Percentiles rank a stretch among this genome's conserved stretches.
Evolutionary conservation across 2,797 vertebrate species (phyloP).

Genomic region (Phrynocephalus vlangalii): DNA sequence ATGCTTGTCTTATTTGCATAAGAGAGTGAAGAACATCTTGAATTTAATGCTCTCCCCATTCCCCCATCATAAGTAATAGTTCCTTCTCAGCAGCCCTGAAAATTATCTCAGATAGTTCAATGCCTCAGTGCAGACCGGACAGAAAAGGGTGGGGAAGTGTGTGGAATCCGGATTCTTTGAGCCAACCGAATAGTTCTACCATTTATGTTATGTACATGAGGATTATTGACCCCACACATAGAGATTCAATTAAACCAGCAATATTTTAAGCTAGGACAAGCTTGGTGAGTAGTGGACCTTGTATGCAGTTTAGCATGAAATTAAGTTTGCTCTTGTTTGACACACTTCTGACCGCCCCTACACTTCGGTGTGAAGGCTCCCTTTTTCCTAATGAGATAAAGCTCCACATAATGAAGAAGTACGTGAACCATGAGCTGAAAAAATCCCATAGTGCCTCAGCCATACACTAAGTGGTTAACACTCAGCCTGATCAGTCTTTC

Average conservation of each 20-base stretch:
- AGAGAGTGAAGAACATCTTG: background rate
- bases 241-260: slow-evolving; percentile 15
- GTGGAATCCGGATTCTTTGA: background rate
- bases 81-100: background rate
- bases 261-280: background rate
- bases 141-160: background rate
- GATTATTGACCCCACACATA: slow-evolving; percentile 8
- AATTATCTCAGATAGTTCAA: background rate
- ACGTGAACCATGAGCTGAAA: background rate
- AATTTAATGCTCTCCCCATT: background rate
- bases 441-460: background rate
- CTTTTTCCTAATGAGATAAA: slow-evolving; percentile 17
- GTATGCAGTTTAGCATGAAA: slow-evolving; percentile 33
- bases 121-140: background rate
- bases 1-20: background rate
- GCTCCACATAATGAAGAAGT: background rate
- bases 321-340: slow-evolving; percentile 19
- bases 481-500: background rate
- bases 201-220: background rate
- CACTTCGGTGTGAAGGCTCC: background rate
- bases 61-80: background rate
- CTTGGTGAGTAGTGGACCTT: background rate
- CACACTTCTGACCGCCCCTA: background rate
- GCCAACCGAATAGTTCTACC: slow-evolving; percentile 4
- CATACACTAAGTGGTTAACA: background rate